Conservation (phyloP, 1,140 invertebrate species). For the Muscidifurax raptorellus region DNA sequence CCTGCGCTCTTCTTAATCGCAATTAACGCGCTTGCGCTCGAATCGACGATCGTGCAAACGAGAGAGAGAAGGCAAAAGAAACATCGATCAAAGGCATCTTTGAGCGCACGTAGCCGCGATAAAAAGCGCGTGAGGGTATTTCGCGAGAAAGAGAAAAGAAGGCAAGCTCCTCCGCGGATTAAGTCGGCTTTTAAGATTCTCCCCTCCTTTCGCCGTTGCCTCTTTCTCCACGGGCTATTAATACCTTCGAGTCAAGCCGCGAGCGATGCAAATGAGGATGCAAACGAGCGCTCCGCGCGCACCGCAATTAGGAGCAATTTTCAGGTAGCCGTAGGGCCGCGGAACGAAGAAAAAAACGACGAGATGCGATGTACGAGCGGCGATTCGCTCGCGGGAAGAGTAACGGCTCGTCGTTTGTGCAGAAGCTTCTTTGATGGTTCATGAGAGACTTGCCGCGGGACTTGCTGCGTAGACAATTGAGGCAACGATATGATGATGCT, state of each 20-base stretch:
- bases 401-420: neutral
- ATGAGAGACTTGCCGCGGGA: neutral
- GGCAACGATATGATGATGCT: neutral
- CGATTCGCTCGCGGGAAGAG: neutral
- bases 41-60: neutral
- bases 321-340: neutral
- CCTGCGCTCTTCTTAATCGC: neutral
- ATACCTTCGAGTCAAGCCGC: conserved; percentile 1
- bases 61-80: neutral
- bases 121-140: neutral
- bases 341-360: neutral
- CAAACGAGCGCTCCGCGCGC: conserved; percentile 20
- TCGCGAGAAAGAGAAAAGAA: neutral
- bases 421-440: neutral
- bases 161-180: neutral
- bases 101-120: neutral
- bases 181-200: conserved; percentile 37
- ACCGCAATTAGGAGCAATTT: conserved; percentile 37
- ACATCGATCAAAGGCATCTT: conserved; percentile 22
- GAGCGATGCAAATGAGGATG: conserved; percentile 42
- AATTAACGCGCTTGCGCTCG: neutral
- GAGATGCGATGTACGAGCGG: neutral
- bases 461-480: neutral
- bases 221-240: conserved; percentile 23
- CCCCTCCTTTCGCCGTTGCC: neutral